Evolutionary conservation across 2,113 vertebrate species (phyloP), one percentile per base, ranked within the genome.

Genomic region (Malurus alboscapulatus): DNA sequence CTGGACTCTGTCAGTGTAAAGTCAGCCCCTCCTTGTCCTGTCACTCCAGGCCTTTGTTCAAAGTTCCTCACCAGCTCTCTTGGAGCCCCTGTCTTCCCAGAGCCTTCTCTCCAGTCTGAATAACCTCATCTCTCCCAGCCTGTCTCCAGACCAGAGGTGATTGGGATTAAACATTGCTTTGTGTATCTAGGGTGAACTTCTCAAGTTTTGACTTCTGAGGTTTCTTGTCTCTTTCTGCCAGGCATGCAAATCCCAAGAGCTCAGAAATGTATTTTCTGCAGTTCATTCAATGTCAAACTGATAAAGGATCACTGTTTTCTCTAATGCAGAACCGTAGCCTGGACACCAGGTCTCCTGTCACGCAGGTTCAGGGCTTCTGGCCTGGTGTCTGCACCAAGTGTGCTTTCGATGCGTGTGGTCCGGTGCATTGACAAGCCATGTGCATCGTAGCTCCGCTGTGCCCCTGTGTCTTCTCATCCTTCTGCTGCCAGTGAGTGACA

Each of bases 401-500:
- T 57, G 53, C 29, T 59, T 14, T 14, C 3, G 4, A 10, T 21
- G 32, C 0, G 0, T 6, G 36, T 61, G 68, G 25, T 42, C 30
- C 57, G 82, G 36, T 38, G 36, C 36, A 34, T 34, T 3, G 53
- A 30, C 8, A 10, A 30, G 48, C 30, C 30, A 4, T 1, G 2
- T 5, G 2, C 0, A 0, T 22, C 44, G 30, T 26, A 51, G 25
- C 34, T 74, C 48, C 0, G 0, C 73, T 1, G 0, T 79, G 62
- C 7, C 44, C 18, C 29, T 3, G 0, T 4, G 19, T 32, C 20
- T n/a, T 72, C 58, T 63, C 5, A 8, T 9, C 12, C 24, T 81
- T 42, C 67, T 82, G 10, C 79, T 76, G 50, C 54, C 9, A 5
- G 7, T 42, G 50, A 55, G 51, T 4, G 57, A 48, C 27, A 36